A percentile compares a stretch with the other conserved stretches of the same genome.
phyloP scores from a whole-genome alignment of 1,140 invertebrate species.

The Drosophila equinoxialis region DNA sequence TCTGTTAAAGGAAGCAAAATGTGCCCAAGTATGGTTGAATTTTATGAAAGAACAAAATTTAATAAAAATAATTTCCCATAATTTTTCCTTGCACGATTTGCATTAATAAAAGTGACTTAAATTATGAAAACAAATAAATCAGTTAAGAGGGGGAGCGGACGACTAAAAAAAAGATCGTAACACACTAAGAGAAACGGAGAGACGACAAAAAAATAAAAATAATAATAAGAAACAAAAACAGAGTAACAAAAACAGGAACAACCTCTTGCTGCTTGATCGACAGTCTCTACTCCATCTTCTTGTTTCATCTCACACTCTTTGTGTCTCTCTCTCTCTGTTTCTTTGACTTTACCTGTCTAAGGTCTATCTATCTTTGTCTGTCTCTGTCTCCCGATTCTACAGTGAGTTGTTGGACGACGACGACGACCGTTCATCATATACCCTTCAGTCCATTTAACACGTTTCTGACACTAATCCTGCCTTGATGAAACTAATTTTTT shows the following conservation, averaged over 20 bases:
- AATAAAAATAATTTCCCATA: constrained; percentile 7
- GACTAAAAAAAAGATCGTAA: neutral
- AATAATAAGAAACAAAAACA: neutral
- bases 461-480: constrained; percentile 83
- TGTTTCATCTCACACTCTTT: constrained; percentile 4
- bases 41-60: neutral
- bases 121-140: constrained; percentile 46
- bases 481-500: constrained; percentile 83
- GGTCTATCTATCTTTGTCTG: constrained; percentile 5
- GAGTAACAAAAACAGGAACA: constrained; percentile 1
- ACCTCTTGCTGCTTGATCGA: constrained; percentile 53
- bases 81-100: constrained; percentile 45
- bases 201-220: neutral
- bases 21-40: neutral
- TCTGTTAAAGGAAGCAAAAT: constrained; percentile 1
- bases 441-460: constrained; percentile 83
- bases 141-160: neutral
- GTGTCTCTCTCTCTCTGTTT: constrained; percentile 15
- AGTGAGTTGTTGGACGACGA: constrained; percentile 48
- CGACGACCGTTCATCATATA: constrained; percentile 81
- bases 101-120: constrained; percentile 55
- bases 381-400: constrained; percentile 16
- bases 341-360: constrained; percentile 2
- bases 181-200: constrained; percentile 13
- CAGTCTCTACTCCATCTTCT: constrained; percentile 55